Conservation (phyloP, 1,140 invertebrate species). For the Brachionus plicatilis region DNA sequence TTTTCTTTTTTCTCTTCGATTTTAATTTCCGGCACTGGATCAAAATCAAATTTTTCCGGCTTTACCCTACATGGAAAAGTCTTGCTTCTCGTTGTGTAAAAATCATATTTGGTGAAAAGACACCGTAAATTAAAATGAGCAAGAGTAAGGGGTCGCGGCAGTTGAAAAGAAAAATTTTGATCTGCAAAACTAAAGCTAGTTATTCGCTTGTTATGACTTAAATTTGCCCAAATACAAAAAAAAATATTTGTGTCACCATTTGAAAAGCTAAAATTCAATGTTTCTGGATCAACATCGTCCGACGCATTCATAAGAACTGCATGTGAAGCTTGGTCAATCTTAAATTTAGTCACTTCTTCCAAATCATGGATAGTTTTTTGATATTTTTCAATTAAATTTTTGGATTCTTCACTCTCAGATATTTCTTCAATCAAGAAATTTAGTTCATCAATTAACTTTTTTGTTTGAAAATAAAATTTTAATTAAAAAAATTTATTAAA, state of each 20-base stretch:
- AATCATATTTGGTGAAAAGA: constrained; percentile 52
- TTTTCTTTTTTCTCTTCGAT: constrained; percentile 43
- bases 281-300: constrained; percentile 48
- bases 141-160: constrained; percentile 49
- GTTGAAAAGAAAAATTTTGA: constrained; percentile 50
- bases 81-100: constrained; percentile 51
- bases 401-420: neutral
- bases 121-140: constrained; percentile 49
- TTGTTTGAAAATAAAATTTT: constrained; percentile 28
- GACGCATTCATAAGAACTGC: constrained; percentile 49
- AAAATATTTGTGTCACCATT: constrained; percentile 46
- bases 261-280: constrained; percentile 49
- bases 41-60: constrained; percentile 46
- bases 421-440: constrained; percentile 44
- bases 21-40: constrained; percentile 21
- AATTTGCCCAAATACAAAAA: constrained; percentile 55
- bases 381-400: neutral
- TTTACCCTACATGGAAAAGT: constrained; percentile 44
- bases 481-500: neutral
- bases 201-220: constrained; percentile 54
- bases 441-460: constrained; percentile 51
- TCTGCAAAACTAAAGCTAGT: constrained; percentile 51
- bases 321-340: constrained; percentile 49
- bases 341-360: constrained; percentile 48
- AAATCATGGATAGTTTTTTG: constrained; percentile 50